Percentiles rank a stretch among this genome's conserved stretches.
Evolutionary conservation across 2,113 vertebrate genomes (phyloP).

Genomic region (Bucco capensis): DNA sequence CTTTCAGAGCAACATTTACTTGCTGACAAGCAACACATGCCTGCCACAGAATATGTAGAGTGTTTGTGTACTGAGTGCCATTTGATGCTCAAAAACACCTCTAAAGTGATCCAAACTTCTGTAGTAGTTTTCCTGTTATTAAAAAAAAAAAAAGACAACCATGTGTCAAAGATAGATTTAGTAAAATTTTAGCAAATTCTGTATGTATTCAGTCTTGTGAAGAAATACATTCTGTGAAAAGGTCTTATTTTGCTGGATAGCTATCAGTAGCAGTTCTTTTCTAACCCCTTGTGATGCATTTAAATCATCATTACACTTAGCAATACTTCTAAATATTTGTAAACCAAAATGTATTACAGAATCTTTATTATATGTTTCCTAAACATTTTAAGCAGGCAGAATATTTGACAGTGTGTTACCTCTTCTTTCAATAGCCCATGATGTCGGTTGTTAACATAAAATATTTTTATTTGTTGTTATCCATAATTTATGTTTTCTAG

Average conservation of each 20-base stretch:
- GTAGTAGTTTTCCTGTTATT: background rate
- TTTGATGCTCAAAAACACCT: background rate
- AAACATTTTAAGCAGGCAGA: background rate
- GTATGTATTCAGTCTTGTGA: background rate
- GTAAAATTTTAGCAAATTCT: background rate
- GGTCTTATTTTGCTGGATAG: background rate
- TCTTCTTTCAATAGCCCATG: background rate
- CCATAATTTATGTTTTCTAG: background rate
- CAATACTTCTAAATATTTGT: background rate
- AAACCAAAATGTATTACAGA: background rate
- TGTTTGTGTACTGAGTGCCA: background rate
- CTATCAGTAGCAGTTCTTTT: background rate
- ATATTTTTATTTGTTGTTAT: background rate
- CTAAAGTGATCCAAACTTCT: background rate
- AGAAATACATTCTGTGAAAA: background rate
- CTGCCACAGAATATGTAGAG: background rate
- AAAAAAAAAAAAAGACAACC: background rate
- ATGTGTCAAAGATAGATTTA: background rate
- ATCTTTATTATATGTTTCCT: background rate
- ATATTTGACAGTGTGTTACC: background rate
- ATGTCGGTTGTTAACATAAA: background rate
- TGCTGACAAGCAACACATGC: background rate
- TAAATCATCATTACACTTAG: background rate
- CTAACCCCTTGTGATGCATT: background rate
- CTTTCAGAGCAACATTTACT: background rate